Conservation (phyloP, 2,113 vertebrate species). For the Tragelaphus scriptus region DNA sequence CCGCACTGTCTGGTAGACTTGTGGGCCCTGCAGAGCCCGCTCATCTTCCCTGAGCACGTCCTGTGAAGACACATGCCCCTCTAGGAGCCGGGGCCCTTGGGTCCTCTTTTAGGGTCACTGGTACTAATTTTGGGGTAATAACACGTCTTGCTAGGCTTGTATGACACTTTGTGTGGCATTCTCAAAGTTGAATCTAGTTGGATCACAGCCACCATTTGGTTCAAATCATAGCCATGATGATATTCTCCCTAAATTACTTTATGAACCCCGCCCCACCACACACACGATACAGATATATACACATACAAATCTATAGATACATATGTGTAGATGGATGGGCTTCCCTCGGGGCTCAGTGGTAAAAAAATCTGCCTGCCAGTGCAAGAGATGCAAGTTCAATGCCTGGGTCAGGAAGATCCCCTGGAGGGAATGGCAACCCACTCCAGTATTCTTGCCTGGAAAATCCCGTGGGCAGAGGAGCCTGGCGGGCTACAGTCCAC, state of each 20-base stretch:
- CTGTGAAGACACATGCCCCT: background rate
- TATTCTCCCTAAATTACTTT: background rate
- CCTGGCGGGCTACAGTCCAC: rapidly evolving
- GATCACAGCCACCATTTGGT: background rate
- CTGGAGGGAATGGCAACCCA: background rate
- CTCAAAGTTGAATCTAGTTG: background rate
- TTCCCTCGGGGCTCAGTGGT: background rate
- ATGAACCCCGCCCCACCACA: background rate
- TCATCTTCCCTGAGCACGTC: background rate
- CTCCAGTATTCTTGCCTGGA: background rate
- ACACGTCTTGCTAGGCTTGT: background rate
- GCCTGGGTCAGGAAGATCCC: background rate
- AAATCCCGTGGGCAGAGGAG: background rate
- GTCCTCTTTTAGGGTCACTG: background rate
- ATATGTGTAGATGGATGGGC: background rate
- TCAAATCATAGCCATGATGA: background rate
- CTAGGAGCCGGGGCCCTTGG: background rate
- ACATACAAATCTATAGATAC: background rate
- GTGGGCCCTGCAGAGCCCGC: background rate
- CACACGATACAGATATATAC: background rate
- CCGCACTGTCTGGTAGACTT: background rate
- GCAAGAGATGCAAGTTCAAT: background rate
- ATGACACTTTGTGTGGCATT: background rate
- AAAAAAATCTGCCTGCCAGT: background rate
- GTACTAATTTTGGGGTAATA: background rate